Base-by-base conservation (phyloP, 2,797 vertebrate species). In the Molothrus aeneus region DNA sequence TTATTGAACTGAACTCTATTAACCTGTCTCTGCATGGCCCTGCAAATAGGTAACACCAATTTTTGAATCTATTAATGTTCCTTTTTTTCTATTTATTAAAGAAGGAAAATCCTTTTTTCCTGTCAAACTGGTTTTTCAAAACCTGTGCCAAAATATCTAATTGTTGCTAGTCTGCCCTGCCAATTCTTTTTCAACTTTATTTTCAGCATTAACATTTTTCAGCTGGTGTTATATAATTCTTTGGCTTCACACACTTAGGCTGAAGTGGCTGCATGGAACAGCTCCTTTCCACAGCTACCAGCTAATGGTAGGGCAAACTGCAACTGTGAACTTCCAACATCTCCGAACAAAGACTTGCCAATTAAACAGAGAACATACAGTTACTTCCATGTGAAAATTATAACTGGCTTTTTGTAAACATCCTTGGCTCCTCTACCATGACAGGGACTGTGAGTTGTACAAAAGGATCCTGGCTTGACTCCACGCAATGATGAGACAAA, bases 381-480 rank as follows among this genome's bases (percentile, higher is more conserved):
- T 95, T 96, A 96, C 89, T 95, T 96, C 93, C 87, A 90, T 75
- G 89, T 60, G 85, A 91, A 96, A 96, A 96, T 96, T 93, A 53
- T 56, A 64, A 74, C 72, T 51, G 61, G 65, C 59, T 94, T 93
- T 96, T 88, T 75, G 82, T 93, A 94, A 96, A 95, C 92, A 95
- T 60, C 70, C 73, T 94, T 94, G 89, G 93, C 85, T 96, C 80
- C 77, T 66, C 85, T 56, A 51, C 54, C 66, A 10, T 74, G 88
- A 78, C 73, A 88, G 48, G 51, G 93, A 95, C 69, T 86, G 54
- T 36, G 91, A 92, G 66, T 43, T 84, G 89, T 92, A 91, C 85
- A 95, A 92, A 92, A 88, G 85, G 91, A 93, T 95, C 70, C 82
- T 97, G 93, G 95, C 85, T 84, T 91, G 80, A 75, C 73, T 96